Base-by-base conservation (phyloP, 1,140 invertebrate genomes). In the Popillia japonica region DNA sequence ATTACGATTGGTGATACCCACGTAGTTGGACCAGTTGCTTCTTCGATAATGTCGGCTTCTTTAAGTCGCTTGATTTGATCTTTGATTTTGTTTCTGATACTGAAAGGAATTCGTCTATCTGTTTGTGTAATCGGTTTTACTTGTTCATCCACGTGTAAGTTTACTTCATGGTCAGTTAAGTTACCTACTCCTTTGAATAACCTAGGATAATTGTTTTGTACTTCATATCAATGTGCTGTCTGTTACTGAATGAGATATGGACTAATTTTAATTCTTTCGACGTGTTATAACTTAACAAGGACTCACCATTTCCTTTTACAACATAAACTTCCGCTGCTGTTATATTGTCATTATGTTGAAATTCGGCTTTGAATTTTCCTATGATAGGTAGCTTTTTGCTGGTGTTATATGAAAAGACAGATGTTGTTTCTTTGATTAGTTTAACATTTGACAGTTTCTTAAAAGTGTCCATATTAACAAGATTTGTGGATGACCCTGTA, bases 21-120 rank as follows among this genome's bases (percentile, higher is more conserved):
- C 14, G 14, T 44, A 23, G 83, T 83, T 14, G 83, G 82, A 10
- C 80, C 81, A 64, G 81, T 78, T 20, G 86, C 85, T 72, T 81
- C 61, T 77, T 87, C 87, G 27, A 75, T 75, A 17, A 55, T 78
- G 6, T 27, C 44, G 75, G n/a, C 10, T 48, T 75, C 14, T 61
- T 78, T 42, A 11, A 75, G 72, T 78, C 77, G 20, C 20, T 75
- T 14, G 11, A 78, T 23, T 59, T 78, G 72, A 11, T 74, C 23
- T 74, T 78, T 41, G 17, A 78, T 40, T 75, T 75, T 75, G 41
- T 7, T 40, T 78, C 40, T 44, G 14, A 75, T 9, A 55, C 75
- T 34, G 44, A 75, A 78, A 23, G 72, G 72, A 40, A 78, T 22
- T 11, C 77, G n/a, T 59, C 72, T 78, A n/a, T 48, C 2, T 78